Evolutionary conservation across 2,113 vertebrate species (phyloP), one percentile per base, ranked within the genome.

Genomic region (Collichthys lucidus): DNA sequence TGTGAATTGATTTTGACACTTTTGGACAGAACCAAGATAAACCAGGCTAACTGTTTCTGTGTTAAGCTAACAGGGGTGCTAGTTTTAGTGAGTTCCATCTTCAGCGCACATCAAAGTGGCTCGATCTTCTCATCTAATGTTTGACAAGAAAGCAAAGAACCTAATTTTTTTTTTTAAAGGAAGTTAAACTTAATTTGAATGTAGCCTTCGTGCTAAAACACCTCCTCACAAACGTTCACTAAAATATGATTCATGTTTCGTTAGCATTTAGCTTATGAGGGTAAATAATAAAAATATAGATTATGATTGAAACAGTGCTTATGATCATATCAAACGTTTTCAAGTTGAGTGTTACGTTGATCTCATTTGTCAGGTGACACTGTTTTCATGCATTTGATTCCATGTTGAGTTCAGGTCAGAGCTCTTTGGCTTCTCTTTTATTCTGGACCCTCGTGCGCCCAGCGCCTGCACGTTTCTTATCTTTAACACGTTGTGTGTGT

Each of bases 351-450:
- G 68, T 74, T 57, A 19, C 22, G 11, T 73, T 55, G 44, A 56
- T 74, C 63, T 77, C 26, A 66, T 60, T 63, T 40, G 11, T 64
- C 63, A 35, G 46, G 35, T 11, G 4, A 56, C n/a, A 1, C 29
- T 22, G 29, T 61, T 67, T 84, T 81, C 74, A 73, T 73, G 77
- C 71, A 77, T 80, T 84, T 35, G 11, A 35, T 60, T 14, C 55
- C 16, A 20, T 64, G 26, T 59, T 22, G 7, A 26, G 57, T 84
- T 72, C 44, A 67, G 22, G 57, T 84, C 49, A 50, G 10, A 77
- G 49, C 56, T 82, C n/a, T 24, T 40, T 53, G 49, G 42, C 62
- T 61, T 82, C 40, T 85, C 12, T 79, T 70, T 66, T 70, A n/a
- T 82, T 49, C 9, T 35, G 31, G 19, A 47, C 46, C 40, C 29